Evolutionary conservation across 2,113 vertebrate genomes (phyloP).

Genomic region (Actenoides lindsayi): DNA sequence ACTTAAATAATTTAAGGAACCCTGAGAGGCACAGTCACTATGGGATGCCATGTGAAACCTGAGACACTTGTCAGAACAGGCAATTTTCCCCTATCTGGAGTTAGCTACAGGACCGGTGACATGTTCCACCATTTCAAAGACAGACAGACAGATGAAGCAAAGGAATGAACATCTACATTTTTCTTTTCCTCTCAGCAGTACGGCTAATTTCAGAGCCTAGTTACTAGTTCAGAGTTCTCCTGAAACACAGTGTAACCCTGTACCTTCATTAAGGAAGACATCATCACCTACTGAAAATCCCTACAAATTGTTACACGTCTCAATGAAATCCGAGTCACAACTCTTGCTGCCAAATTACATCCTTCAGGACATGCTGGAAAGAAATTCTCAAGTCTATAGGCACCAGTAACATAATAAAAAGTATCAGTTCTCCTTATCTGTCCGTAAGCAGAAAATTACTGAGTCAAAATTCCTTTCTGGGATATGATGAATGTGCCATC

Average conservation of each 20-base stretch:
- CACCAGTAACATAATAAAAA: neutral
- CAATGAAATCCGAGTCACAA: neutral
- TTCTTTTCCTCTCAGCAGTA: neutral
- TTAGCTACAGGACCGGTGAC: neutral
- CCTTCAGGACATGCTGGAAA: neutral
- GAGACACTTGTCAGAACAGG: neutral
- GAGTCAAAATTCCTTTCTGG: neutral
- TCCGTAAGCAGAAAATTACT: neutral
- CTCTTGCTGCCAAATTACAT: neutral
- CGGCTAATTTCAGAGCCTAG: neutral
- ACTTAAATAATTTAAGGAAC: neutral
- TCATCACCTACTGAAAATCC: neutral
- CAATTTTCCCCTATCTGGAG: neutral
- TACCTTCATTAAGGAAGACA: neutral
- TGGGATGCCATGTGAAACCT: neutral
- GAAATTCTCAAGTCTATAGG: neutral
- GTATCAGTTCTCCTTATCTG: neutral
- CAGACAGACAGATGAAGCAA: neutral
- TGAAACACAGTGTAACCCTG: neutral
- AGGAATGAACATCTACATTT: neutral
- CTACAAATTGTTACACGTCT: neutral
- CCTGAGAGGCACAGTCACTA: neutral
- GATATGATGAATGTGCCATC: neutral
- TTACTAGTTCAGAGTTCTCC: neutral
- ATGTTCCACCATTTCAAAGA: neutral